phyloP scores from a whole-genome alignment of 2,797 vertebrate genomes.

The Sebastiscus albofasciatus region DNA sequence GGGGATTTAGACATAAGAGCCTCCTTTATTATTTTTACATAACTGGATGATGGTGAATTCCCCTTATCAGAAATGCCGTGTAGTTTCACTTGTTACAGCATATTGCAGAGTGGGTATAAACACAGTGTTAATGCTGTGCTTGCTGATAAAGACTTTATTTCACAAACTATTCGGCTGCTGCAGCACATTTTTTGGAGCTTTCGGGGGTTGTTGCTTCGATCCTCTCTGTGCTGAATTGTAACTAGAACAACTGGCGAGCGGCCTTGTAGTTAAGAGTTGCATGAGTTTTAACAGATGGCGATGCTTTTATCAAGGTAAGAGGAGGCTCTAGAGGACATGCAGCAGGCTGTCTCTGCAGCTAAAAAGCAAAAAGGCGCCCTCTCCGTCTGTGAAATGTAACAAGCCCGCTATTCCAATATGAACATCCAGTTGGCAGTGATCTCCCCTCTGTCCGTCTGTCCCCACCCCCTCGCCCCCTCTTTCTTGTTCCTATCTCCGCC shows the following conservation, averaged over 20 bases:
- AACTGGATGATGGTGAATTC: slow-evolving; percentile 3
- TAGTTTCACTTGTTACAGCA: slow-evolving; percentile 14
- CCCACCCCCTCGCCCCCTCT: background rate
- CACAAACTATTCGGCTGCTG: slow-evolving; percentile 4
- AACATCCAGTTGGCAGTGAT: slow-evolving; percentile 45
- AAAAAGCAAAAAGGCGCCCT: slow-evolving; percentile 41
- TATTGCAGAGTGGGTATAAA: slow-evolving; percentile 3
- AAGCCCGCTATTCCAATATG: background rate
- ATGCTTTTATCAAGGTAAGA: slow-evolving; percentile 36
- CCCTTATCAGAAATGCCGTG: background rate
- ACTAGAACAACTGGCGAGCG: background rate
- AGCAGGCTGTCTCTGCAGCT: slow-evolving; percentile 17
- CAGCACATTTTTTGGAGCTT: slow-evolving; percentile 11
- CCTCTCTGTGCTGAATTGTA: background rate
- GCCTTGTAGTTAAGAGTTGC: background rate
- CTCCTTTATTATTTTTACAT: slow-evolving; percentile 28
- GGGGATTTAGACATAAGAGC: background rate
- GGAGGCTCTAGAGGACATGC: slow-evolving; percentile 14
- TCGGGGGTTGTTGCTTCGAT: background rate
- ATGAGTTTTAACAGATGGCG: slow-evolving; percentile 38
- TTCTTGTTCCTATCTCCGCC: slow-evolving; percentile 41
- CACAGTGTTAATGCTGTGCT: background rate
- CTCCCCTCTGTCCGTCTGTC: slow-evolving; percentile 30
- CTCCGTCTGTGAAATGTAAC: slow-evolving; percentile 39
- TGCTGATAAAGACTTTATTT: slow-evolving; percentile 5